phyloP scores from a whole-genome alignment of 2,888 invertebrate genomes.

The Limnephilus lunatus region DNA sequence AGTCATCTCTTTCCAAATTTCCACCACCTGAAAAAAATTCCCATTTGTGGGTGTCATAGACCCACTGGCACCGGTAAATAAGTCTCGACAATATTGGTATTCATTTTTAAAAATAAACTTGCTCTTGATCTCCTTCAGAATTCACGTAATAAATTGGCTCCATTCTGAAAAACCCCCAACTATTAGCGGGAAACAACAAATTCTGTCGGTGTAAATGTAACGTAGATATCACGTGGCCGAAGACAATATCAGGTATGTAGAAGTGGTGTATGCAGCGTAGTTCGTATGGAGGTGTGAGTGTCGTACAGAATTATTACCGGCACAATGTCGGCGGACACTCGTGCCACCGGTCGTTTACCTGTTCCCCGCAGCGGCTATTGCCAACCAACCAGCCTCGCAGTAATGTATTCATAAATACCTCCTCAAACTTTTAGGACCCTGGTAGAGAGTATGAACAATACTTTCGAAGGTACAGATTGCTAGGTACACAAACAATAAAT shows the following conservation, averaged over 20 bases:
- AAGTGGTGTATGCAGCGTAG: neutral
- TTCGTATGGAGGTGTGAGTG: neutral
- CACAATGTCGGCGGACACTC: constrained; percentile 45
- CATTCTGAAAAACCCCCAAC: neutral
- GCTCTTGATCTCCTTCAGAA: neutral
- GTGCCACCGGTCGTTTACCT: constrained; percentile 65
- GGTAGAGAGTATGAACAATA: neutral
- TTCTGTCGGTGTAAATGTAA: neutral
- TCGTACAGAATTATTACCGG: constrained; percentile 2
- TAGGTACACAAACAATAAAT: neutral
- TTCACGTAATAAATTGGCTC: neutral
- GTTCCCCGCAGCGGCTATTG: constrained; percentile 46
- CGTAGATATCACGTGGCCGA: neutral
- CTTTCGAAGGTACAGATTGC: neutral
- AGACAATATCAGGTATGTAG: neutral
- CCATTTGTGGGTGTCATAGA: neutral
- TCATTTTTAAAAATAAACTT: neutral
- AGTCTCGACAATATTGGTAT: neutral
- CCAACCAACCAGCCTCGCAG: constrained; percentile 5
- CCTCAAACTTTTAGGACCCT: constrained; percentile 18
- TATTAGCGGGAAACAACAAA: neutral
- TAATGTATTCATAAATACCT: constrained; percentile 47
- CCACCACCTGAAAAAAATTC: neutral
- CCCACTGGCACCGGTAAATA: neutral
- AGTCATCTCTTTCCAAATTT: neutral